These are phyloP conservation scores for Cephalopachus bancanus DNA, from an alignment of 2,797 vertebrate genomes.

Conservation along the genomic window DNA sequence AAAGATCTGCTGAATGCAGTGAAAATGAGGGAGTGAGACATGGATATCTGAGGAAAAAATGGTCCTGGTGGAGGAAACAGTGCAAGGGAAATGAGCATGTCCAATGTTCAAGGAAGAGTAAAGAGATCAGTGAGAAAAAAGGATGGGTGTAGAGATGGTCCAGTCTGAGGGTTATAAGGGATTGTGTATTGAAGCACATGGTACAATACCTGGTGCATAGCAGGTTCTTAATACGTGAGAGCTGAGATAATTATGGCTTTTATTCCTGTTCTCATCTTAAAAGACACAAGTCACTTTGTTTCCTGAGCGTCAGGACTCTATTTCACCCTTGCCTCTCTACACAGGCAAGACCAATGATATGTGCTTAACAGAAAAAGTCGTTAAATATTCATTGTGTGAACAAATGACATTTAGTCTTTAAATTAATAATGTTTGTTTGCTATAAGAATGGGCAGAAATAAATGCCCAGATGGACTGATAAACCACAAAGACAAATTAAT, in stretches of 20 bases:
- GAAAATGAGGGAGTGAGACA: not conserved
- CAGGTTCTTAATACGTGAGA: not conserved
- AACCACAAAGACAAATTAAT: conserved; percentile 71
- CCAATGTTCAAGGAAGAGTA: not conserved
- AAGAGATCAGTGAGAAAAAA: not conserved
- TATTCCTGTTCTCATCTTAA: not conserved
- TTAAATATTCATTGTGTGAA: conserved; percentile 23
- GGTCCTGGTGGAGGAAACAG: not conserved
- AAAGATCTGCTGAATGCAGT: not conserved
- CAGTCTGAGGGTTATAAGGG: fast-evolving
- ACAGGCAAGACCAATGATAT: not conserved
- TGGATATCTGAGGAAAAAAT: not conserved
- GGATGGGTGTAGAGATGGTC: not conserved
- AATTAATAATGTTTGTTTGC: conserved; percentile 63
- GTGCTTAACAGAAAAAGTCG: not conserved
- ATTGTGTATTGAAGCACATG: not conserved
- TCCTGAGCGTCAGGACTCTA: not conserved
- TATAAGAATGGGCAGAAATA: conserved; percentile 41
- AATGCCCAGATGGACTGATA: conserved; percentile 51
- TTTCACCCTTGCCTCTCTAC: not conserved
- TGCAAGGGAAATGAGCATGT: not conserved
- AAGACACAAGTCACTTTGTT: not conserved
- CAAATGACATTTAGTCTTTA: conserved; percentile 35
- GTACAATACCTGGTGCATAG: not conserved
- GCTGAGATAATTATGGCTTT: not conserved